A percentile compares a stretch with the other conserved stretches of the same genome.
phyloP scores from a whole-genome alignment of 2,888 invertebrate genomes.

The Apotomis turbidana region DNA sequence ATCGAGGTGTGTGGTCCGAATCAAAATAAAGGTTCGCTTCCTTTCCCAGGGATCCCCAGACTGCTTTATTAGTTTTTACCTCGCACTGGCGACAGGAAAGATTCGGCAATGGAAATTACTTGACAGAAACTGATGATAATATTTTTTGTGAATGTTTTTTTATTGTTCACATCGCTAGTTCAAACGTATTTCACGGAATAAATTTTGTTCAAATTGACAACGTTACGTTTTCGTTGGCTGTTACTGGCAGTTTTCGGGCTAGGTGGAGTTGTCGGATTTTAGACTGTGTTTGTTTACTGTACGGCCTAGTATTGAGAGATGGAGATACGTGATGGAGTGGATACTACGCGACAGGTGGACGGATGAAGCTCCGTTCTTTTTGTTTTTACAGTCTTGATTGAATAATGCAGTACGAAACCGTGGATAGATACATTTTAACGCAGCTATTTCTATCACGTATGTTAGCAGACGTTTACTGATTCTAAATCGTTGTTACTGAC shows the following conservation, averaged over 20 bases:
- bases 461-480: too few species aligned
- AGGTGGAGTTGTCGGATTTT: neutral
- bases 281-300: neutral
- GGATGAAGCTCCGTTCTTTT: conserved; percentile 26
- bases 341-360: conserved; percentile 32
- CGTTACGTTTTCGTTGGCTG: conserved; percentile 20
- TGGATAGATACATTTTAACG: neutral
- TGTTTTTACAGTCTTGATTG: conserved; percentile 32
- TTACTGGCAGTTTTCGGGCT: conserved; percentile 18
- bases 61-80: conserved; percentile 31
- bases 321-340: neutral
- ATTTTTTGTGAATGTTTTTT: conserved; percentile 15
- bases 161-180: conserved; percentile 5
- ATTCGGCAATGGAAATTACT: conserved; percentile 14
- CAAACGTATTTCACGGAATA: conserved; percentile 27
- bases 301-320: conserved; percentile 11
- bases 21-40: neutral
- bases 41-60: conserved; percentile 10
- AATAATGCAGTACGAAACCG: conserved; percentile 14
- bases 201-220: conserved; percentile 36
- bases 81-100: conserved; percentile 1
- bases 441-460: neutral
- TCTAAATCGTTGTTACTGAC: too few species aligned
- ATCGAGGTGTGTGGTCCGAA: conserved; percentile 27
- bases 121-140: conserved; percentile 5